These are phyloP conservation scores for Pangasius larnaudii DNA, from an alignment of 2,797 vertebrate genomes.

Conservation along the genomic window DNA sequence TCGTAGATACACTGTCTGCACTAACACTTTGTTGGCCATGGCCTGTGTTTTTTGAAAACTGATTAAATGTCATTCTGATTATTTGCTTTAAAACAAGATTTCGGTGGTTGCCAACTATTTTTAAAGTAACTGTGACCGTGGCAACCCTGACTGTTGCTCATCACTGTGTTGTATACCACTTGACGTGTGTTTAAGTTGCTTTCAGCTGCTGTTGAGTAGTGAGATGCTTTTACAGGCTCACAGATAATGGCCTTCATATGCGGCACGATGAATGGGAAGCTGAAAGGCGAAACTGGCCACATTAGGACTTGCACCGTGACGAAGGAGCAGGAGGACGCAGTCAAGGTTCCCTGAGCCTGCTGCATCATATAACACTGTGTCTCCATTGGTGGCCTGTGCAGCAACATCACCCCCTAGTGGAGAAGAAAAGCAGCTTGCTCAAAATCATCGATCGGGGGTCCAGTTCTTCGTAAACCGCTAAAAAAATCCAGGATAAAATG, in stretches of 20 bases:
- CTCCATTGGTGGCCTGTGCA: constrained; percentile 79
- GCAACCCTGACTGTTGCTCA: neutral
- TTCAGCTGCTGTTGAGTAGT: neutral
- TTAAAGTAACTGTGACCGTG: neutral
- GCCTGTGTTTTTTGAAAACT: neutral
- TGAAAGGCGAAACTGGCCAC: constrained; percentile 78
- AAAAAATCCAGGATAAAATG: neutral
- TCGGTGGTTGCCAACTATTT: neutral
- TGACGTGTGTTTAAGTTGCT: constrained; percentile 35
- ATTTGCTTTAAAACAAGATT: neutral
- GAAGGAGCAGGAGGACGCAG: constrained; percentile 83
- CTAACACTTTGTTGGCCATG: neutral
- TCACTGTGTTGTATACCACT: neutral
- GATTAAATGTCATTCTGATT: neutral
- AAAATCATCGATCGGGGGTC: neutral
- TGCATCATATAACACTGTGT: constrained; percentile 82
- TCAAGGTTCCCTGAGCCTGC: constrained; percentile 81
- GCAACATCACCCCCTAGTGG: constrained; percentile 80
- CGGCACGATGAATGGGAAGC: constrained; percentile 85
- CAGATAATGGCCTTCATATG: constrained; percentile 85
- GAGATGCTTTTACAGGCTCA: constrained; percentile 66
- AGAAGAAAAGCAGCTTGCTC: neutral
- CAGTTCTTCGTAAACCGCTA: neutral
- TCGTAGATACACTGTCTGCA: neutral
- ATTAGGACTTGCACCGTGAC: constrained; percentile 83